A percentile compares a stretch with the other conserved stretches of the same genome.
phyloP scores from a whole-genome alignment of 2,888 invertebrate genomes.

The Lordiphosa fenestrarum region DNA sequence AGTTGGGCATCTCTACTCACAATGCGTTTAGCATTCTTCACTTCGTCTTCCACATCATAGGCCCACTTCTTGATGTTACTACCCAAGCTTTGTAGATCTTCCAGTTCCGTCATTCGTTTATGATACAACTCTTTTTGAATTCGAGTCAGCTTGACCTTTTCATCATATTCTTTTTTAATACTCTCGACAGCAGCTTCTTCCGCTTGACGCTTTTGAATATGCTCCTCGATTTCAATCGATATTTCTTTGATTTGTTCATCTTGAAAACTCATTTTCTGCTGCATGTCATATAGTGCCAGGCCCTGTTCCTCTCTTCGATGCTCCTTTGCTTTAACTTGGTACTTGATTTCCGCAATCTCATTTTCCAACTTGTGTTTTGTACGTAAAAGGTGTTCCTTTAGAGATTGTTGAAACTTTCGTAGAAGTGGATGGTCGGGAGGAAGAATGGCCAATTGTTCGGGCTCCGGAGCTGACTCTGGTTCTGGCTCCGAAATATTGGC shows the following conservation, averaged over 20 bases:
- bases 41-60: constrained; percentile 76
- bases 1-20: constrained; percentile 77
- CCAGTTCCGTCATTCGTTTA: constrained; percentile 72
- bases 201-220: constrained; percentile 73
- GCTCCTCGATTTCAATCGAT: constrained; percentile 78
- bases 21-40: constrained; percentile 78
- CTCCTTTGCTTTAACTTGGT: constrained; percentile 72
- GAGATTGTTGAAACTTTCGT: constrained; percentile 86
- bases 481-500: constrained; percentile 31
- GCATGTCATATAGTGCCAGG: constrained; percentile 80
- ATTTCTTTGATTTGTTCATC: constrained; percentile 81
- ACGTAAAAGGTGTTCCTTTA: constrained; percentile 84
- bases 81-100: constrained; percentile 74
- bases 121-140: constrained; percentile 70
- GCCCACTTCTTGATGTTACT: constrained; percentile 78
- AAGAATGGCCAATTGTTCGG: constrained; percentile 75
- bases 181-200: constrained; percentile 76
- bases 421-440: constrained; percentile 88
- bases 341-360: constrained; percentile 86
- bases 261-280: constrained; percentile 81
- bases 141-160: constrained; percentile 62
- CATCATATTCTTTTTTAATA: constrained; percentile 78
- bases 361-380: constrained; percentile 85
- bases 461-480: constrained; percentile 21
- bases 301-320: constrained; percentile 79